Evolutionary conservation across 2,888 invertebrate genomes (phyloP), one percentile per base, ranked within the genome.

Genomic region (Lepidonotus clava): DNA sequence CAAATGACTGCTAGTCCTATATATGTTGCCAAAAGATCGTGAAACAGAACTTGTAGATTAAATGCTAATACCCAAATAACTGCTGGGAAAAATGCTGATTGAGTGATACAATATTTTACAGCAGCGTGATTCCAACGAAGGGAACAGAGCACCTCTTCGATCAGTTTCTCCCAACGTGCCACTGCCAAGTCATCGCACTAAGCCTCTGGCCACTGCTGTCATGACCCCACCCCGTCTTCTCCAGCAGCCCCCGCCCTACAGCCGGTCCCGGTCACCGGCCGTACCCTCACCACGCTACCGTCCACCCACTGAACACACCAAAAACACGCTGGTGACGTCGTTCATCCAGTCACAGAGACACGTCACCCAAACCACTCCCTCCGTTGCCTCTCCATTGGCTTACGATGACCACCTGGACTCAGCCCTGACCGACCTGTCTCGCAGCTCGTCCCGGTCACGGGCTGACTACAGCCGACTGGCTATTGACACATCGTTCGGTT

Each of bases 141-240:
- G 61, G 1, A 34, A 38, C 8, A 11, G 71, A n/a, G 71, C 18
- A 6, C 71, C 71, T 21, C n/a, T 71, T 18, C 71, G 38, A 1
- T 14, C 71, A 21, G 38, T 71, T 38, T 71, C 71, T 0, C 71
- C 71, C 34, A 71, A 71, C 36, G 71, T 71, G 71, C 46, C 46
- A 8, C 46, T 8, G 46, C 21, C 36, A 1, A 14, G 21, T 14
- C 71, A 38, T 1, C 71, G 71, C 21, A 21, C 38, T 18, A 34
- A 71, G 36, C 38, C 38, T 38, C 71, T 38, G 71, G 8, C 24
- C n/a, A 34, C 71, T 2, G 71, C 36, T 21, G 36, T 38, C 21
- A 38, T 34, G 36, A 71, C 71, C 6, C 71, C 71, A 18, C 36
- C 71, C 8, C 71, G 38, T 21, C n/a, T 38, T 38, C 71, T 71